These are phyloP conservation scores for Pseudachorutes palmiensis DNA, from an alignment of 1,140 invertebrate genomes.

Conservation along the genomic window DNA sequence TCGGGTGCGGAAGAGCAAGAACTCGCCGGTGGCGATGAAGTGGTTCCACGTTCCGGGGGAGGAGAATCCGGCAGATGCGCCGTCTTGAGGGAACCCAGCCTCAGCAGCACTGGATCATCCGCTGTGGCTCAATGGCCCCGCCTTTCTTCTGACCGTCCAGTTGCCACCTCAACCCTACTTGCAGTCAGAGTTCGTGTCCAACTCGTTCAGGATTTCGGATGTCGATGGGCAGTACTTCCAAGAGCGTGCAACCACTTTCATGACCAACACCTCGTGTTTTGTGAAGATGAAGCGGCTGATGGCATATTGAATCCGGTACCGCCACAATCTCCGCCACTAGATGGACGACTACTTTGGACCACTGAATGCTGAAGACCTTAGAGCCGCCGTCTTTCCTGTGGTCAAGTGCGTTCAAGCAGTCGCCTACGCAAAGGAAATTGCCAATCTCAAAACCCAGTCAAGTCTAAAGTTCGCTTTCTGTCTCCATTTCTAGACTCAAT, in stretches of 20 bases:
- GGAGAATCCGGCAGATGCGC: slow-evolving; percentile 6
- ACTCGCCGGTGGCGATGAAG: background rate
- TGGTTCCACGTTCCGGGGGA: slow-evolving; percentile 5
- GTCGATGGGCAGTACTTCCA: background rate
- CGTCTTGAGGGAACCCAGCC: background rate
- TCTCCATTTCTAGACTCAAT: too few species aligned
- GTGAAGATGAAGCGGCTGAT: background rate
- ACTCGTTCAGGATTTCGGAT: background rate
- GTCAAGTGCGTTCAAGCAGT: too few species aligned
- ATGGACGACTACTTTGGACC: too few species aligned
- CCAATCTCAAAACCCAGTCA: too few species aligned
- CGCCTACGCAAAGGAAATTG: too few species aligned
- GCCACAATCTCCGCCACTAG: background rate
- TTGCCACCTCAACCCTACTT: background rate
- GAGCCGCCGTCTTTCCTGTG: too few species aligned
- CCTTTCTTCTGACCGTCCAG: background rate
- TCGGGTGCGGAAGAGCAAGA: background rate
- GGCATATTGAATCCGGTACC: background rate
- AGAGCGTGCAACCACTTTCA: background rate
- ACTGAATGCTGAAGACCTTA: too few species aligned
- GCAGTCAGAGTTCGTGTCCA: background rate
- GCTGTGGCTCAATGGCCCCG: background rate
- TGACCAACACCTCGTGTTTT: background rate
- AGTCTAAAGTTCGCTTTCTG: too few species aligned
- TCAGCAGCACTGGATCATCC: background rate